Percentiles rank a stretch among this genome's conserved stretches.
Evolutionary conservation across 2,113 vertebrate genomes (phyloP).

Genomic region (Amphiprion ocellaris): DNA sequence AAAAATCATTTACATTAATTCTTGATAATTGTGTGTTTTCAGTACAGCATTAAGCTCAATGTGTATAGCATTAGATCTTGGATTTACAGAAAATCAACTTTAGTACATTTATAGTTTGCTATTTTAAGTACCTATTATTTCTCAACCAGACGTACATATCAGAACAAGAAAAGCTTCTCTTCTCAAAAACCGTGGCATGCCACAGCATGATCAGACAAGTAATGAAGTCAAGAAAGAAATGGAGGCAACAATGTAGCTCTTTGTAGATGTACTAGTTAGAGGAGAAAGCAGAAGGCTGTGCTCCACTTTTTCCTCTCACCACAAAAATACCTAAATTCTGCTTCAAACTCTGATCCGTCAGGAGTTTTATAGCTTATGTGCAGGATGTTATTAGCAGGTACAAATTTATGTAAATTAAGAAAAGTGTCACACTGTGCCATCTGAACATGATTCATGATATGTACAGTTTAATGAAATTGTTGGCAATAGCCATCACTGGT

Average conservation of each 20-base stretch:
- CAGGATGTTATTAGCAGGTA: neutral
- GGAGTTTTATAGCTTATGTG: neutral
- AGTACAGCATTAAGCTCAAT: neutral
- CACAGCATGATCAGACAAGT: slow-evolving; percentile 2
- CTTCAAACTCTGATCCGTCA: neutral
- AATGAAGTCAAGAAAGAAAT: neutral
- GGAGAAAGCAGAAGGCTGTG: neutral
- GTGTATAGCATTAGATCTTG: neutral
- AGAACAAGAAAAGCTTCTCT: neutral
- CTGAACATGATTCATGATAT: neutral
- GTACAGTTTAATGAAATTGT: neutral
- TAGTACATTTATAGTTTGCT: neutral
- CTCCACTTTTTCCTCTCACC: slow-evolving; percentile 14
- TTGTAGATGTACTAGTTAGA: neutral
- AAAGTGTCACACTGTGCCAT: neutral
- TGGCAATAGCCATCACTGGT: slow-evolving; percentile 4
- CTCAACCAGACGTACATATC: neutral
- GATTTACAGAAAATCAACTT: neutral
- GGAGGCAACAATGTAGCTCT: neutral
- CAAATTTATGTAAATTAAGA: neutral
- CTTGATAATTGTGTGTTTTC: neutral
- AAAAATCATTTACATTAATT: neutral
- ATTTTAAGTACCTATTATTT: neutral
- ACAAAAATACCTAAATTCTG: slow-evolving; percentile 2
- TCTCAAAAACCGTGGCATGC: neutral